Evolutionary conservation across 2,797 vertebrate genomes (phyloP).

Genomic region (Pseudomugil gertrudae): DNA sequence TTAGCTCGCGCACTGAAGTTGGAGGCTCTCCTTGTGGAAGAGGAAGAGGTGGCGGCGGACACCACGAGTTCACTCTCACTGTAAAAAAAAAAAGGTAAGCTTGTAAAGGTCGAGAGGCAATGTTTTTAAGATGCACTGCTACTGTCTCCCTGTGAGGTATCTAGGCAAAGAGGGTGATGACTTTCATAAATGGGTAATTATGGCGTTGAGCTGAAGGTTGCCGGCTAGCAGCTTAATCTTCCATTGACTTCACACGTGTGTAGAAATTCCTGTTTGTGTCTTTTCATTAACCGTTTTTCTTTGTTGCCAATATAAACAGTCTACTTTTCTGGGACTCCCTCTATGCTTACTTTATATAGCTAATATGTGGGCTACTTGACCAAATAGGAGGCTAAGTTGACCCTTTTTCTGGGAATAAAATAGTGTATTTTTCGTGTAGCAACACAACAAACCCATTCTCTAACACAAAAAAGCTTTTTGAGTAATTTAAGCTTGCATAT

Average conservation of each 20-base stretch:
- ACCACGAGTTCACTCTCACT: conserved; percentile 79
- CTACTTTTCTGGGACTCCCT: conserved; percentile 16
- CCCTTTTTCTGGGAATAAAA: conserved; percentile 10
- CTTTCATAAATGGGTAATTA: conserved; percentile 51
- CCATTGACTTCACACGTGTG: conserved; percentile 75
- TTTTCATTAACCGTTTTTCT: conserved; percentile 12
- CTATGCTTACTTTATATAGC: neutral
- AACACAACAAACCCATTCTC: conserved; percentile 2
- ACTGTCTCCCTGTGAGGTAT: conserved; percentile 22
- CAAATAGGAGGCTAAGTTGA: conserved; percentile 28
- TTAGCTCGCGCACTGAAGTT: conserved; percentile 80
- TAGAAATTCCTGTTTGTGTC: conserved; percentile 44
- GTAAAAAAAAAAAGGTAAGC: conserved; percentile 70
- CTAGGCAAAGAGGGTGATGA: conserved; percentile 22
- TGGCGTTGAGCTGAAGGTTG: conserved; percentile 53
- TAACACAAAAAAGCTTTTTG: conserved; percentile 4
- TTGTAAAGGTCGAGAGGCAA: conserved; percentile 23
- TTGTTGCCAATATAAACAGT: conserved; percentile 4
- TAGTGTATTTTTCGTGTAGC: neutral
- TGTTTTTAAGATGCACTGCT: conserved; percentile 8
- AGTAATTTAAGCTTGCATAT: conserved; percentile 22
- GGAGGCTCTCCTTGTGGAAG: conserved; percentile 80
- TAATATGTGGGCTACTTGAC: conserved; percentile 19
- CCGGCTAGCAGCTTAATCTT: conserved; percentile 63
- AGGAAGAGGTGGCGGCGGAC: conserved; percentile 78